phyloP scores from a whole-genome alignment of 2,888 invertebrate genomes.

The Anticlea derivata region DNA sequence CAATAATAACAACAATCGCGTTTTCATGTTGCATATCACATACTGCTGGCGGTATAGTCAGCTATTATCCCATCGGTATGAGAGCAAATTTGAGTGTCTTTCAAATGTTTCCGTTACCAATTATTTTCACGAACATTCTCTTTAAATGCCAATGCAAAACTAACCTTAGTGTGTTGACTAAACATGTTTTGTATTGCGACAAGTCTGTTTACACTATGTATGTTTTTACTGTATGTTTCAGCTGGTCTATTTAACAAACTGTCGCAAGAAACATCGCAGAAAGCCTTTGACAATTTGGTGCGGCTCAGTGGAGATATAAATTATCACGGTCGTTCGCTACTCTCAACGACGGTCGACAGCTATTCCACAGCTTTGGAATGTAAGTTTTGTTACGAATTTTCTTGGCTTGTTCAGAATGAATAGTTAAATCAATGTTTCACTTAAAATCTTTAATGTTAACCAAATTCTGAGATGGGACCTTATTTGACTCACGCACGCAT shows the following conservation, averaged over 20 bases:
- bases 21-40: slow-evolving; percentile 43
- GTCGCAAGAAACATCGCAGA: slow-evolving; percentile 50
- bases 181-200: too few relatives aligned
- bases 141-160: too few relatives aligned
- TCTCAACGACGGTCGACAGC: slow-evolving; percentile 58
- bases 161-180: too few relatives aligned
- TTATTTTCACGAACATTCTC: neutral
- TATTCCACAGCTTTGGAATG: slow-evolving; percentile 69
- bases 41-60: slow-evolving; percentile 36
- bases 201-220: too few relatives aligned
- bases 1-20: slow-evolving; percentile 40
- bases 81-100: neutral
- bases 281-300: slow-evolving; percentile 57
- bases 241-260: slow-evolving; percentile 77
- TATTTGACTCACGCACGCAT: too few relatives aligned
- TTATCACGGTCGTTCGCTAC: slow-evolving; percentile 56
- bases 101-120: too few relatives aligned
- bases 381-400: slow-evolving; percentile 46
- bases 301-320: slow-evolving; percentile 48
- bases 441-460: too few relatives aligned
- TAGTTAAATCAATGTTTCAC: too few relatives aligned
- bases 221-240: slow-evolving; percentile 45
- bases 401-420: too few relatives aligned
- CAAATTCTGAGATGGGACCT: too few relatives aligned
- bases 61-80: slow-evolving; percentile 64